Conservation (phyloP, 2,797 vertebrate species). For the Microctenopoma steveboyesi region DNA sequence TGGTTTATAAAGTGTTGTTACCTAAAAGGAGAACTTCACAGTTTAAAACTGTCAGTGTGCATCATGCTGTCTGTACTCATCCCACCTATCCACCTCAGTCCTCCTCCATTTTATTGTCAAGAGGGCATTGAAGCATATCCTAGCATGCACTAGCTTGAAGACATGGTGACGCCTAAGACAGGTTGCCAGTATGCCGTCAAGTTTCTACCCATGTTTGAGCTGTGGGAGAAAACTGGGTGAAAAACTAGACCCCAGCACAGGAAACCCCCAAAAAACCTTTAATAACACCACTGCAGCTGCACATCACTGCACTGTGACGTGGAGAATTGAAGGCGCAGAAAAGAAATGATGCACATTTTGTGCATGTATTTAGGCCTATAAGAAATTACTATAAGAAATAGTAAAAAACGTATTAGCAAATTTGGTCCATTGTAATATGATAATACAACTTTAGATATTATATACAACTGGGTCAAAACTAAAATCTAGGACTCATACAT, state of each 20-base stretch:
- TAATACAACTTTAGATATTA: conserved; percentile 7
- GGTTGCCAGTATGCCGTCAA: conserved; percentile 53
- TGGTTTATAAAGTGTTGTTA: conserved; percentile 21
- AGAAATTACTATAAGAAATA: not conserved
- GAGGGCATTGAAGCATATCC: conserved; percentile 63
- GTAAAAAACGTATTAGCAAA: not conserved
- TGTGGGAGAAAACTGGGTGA: conserved; percentile 11
- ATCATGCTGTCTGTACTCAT: not conserved
- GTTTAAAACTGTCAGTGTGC: conserved; percentile 24
- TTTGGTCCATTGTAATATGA: conserved; percentile 3
- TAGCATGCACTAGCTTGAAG: conserved; percentile 58
- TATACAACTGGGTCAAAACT: conserved; percentile 20
- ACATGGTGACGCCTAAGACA: conserved; percentile 50
- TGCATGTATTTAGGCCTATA: conserved; percentile 6
- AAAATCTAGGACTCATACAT: conserved; percentile 43
- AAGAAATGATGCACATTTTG: not conserved
- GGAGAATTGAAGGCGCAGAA: not conserved
- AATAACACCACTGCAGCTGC: not conserved
- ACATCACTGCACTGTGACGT: not conserved
- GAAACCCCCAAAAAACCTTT: not conserved
- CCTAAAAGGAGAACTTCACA: conserved; percentile 13
- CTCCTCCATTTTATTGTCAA: conserved; percentile 52
- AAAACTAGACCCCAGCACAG: conserved; percentile 18
- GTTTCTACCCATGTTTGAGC: conserved; percentile 33
- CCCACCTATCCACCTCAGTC: not conserved